Evolutionary conservation across 2,113 vertebrate genomes (phyloP).

Genomic region (Corythornis cristatus): DNA sequence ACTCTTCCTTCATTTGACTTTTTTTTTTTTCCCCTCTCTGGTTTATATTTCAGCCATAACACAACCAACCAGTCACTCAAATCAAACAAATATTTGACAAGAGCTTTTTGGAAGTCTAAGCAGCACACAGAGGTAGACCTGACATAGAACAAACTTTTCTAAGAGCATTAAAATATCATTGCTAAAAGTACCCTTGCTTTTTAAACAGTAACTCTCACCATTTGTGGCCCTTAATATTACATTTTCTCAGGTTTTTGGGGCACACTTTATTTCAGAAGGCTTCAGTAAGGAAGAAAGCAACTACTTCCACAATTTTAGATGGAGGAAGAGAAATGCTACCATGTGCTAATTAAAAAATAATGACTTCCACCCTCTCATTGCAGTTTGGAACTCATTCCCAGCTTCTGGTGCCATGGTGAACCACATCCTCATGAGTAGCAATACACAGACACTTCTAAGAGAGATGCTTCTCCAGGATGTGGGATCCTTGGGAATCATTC

Average conservation of each 20-base stretch:
- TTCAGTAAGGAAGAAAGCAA: background rate
- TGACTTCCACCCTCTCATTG: background rate
- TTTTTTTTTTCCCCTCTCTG: background rate
- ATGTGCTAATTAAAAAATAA: background rate
- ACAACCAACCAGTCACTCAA: background rate
- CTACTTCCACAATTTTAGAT: background rate
- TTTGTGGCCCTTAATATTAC: background rate
- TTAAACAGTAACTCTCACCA: background rate
- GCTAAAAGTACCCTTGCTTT: background rate
- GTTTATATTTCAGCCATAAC: constrained; percentile 4
- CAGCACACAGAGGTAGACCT: background rate
- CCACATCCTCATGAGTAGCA: background rate
- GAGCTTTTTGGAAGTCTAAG: background rate
- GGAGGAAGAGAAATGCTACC: background rate
- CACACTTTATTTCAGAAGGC: background rate
- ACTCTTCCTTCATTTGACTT: background rate
- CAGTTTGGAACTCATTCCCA: background rate
- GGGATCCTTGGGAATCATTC: background rate
- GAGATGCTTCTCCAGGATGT: background rate
- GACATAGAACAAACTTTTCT: background rate
- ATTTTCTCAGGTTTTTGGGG: background rate
- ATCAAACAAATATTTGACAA: background rate
- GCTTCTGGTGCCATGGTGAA: background rate
- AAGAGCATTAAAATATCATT: background rate
- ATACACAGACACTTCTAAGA: background rate